These are phyloP conservation scores for Perccottus glenii DNA, from an alignment of 2,113 vertebrate genomes.

Conservation along the genomic window DNA sequence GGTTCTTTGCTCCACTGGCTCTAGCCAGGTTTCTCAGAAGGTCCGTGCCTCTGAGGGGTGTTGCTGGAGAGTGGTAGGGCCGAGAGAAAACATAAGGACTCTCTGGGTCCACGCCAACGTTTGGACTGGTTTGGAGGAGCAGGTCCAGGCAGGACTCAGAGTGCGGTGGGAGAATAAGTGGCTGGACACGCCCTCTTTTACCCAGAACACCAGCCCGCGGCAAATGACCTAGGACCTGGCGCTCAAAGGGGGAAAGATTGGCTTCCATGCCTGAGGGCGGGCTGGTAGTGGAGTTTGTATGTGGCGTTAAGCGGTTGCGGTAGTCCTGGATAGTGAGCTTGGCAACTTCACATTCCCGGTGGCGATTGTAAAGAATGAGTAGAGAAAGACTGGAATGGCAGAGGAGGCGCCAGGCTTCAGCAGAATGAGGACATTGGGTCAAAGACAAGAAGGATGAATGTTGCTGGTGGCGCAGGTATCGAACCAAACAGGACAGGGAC, in stretches of 20 bases:
- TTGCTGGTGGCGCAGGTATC: conserved; percentile 79
- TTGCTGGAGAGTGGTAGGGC: conserved; percentile 81
- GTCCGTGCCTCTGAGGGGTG: conserved; percentile 79
- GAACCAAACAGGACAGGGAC: conserved; percentile 79
- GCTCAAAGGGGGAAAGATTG: conserved; percentile 79
- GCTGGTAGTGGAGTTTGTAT: conserved; percentile 14
- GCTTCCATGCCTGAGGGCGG: conserved; percentile 57
- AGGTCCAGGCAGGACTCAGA: conserved; percentile 80
- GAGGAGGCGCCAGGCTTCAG: conserved; percentile 80
- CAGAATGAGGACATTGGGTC: conserved; percentile 72
- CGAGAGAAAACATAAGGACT: conserved; percentile 82
- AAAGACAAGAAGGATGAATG: conserved; percentile 77
- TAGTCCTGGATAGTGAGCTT: conserved; percentile 81
- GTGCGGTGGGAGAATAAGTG: conserved; percentile 78
- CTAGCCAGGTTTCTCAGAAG: conserved; percentile 79
- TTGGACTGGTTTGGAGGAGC: conserved; percentile 77
- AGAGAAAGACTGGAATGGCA: conserved; percentile 82
- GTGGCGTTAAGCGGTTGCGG: conserved; percentile 58
- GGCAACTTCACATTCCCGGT: conserved; percentile 82
- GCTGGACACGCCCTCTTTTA: conserved; percentile 78
- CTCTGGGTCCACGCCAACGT: conserved; percentile 80
- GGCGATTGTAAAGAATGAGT: conserved; percentile 82
- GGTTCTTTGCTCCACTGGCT: conserved; percentile 77
- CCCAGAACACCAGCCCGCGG: conserved; percentile 77
- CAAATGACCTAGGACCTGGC: conserved; percentile 73